Percentiles rank a stretch among this genome's conserved stretches.
These are phyloP conservation scores for Caenorhabditis sp. DNA, from an alignment of 2,888 invertebrate genomes.

Conservation along the genomic window DNA sequence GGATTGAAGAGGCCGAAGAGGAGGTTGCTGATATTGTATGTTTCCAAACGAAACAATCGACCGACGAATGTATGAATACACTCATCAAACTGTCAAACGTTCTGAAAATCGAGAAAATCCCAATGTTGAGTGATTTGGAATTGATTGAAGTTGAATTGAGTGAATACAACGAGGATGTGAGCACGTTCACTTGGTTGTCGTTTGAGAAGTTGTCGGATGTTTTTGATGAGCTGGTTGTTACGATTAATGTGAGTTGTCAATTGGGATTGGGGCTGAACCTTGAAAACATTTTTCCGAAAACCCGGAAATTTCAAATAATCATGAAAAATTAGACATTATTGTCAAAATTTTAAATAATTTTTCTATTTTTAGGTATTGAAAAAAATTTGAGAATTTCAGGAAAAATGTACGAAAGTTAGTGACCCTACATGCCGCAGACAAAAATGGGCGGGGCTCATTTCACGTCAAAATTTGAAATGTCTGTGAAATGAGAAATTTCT, in stretches of 20 bases:
- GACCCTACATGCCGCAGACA: no score
- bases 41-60: slow-evolving; percentile 25
- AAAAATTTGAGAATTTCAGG: no score
- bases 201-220: slow-evolving; percentile 8
- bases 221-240: slow-evolving; percentile 15
- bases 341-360: no score
- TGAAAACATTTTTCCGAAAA: no score
- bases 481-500: no score
- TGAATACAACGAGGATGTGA: slow-evolving; percentile 23
- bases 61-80: slow-evolving; percentile 13
- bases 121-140: slow-evolving; percentile 18
- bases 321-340: no score
- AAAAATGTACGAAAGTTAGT: no score
- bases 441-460: no score
- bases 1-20: slow-evolving; percentile 31
- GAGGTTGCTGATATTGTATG: slow-evolving; percentile 24
- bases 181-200: slow-evolving; percentile 23
- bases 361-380: no score
- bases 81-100: slow-evolving; percentile 11
- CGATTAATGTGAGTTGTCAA: slow-evolving; percentile 3
- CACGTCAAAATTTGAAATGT: no score
- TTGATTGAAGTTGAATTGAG: slow-evolving; percentile 22
- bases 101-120: slow-evolving; percentile 12
- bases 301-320: no score
- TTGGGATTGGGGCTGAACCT: no score